Conservation (phyloP, 2,888 invertebrate species). For the Muscina levida region DNA sequence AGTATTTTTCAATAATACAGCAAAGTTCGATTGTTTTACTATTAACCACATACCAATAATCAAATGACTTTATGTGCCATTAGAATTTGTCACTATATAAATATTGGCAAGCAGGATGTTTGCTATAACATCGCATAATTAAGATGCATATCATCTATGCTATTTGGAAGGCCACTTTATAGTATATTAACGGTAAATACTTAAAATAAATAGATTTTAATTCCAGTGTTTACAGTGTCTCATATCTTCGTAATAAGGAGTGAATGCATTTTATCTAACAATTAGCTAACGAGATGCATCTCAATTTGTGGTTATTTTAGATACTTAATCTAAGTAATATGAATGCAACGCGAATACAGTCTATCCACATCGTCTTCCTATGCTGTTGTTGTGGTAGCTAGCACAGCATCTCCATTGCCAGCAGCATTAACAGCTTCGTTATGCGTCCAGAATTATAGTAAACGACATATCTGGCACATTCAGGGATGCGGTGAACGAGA, state of each 20-base stretch:
- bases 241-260: slow-evolving; percentile 16
- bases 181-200: slow-evolving; percentile 4
- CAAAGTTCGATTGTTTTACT: too few species aligned
- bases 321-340: slow-evolving; percentile 63
- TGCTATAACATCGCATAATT: background rate
- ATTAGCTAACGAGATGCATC: slow-evolving; percentile 65
- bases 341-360: slow-evolving; percentile 25
- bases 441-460: too few species aligned
- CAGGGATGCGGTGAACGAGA: background rate
- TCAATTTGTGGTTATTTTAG: slow-evolving; percentile 63
- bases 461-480: too few species aligned
- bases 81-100: too few species aligned
- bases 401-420: slow-evolving; percentile 11
- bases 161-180: background rate
- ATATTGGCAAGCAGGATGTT: too few species aligned
- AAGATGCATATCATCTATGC: background rate
- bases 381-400: too few species aligned
- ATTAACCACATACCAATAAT: too few species aligned
- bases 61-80: too few species aligned
- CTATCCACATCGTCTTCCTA: too few species aligned
- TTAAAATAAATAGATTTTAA: slow-evolving; percentile 40
- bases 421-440: background rate
- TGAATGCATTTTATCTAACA: slow-evolving; percentile 51
- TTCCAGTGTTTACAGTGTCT: slow-evolving; percentile 29
- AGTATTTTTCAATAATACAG: too few species aligned